Evolutionary conservation across 2,888 invertebrate species (phyloP).

Genomic region (Nymphalis c-album): DNA sequence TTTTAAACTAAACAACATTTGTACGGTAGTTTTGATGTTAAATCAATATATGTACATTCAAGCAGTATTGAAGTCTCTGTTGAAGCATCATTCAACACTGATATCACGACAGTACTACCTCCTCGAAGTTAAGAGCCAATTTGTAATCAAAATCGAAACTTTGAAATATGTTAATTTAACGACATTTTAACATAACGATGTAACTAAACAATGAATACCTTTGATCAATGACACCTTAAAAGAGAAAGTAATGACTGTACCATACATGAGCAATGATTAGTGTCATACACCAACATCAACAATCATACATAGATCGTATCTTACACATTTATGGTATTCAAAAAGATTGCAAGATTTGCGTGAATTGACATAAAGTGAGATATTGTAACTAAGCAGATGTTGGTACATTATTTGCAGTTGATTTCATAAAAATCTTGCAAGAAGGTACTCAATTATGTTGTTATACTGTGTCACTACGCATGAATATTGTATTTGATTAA

Average conservation of each 20-base stretch:
- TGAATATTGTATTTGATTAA: neutral
- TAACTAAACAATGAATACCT: neutral
- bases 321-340: neutral
- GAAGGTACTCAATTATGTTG: too few species aligned
- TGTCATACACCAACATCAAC: too few species aligned
- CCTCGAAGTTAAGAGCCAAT: too few species aligned
- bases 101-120: too few species aligned
- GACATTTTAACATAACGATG: too few species aligned
- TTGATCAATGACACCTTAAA: neutral
- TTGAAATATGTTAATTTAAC: too few species aligned
- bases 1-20: too few species aligned
- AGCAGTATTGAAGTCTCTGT: too few species aligned
- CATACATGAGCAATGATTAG: neutral
- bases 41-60: too few species aligned
- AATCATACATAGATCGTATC: neutral
- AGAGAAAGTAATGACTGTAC: neutral
- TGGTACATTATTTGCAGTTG: conserved; percentile 1
- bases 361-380: neutral
- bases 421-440: conserved; percentile 6
- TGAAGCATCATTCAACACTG: too few species aligned
- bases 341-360: neutral
- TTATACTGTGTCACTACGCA: neutral
- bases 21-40: too few species aligned
- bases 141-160: too few species aligned
- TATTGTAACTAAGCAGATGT: neutral